Conservation (phyloP, 2,888 invertebrate species). For the Dermolepida albohirtum region DNA sequence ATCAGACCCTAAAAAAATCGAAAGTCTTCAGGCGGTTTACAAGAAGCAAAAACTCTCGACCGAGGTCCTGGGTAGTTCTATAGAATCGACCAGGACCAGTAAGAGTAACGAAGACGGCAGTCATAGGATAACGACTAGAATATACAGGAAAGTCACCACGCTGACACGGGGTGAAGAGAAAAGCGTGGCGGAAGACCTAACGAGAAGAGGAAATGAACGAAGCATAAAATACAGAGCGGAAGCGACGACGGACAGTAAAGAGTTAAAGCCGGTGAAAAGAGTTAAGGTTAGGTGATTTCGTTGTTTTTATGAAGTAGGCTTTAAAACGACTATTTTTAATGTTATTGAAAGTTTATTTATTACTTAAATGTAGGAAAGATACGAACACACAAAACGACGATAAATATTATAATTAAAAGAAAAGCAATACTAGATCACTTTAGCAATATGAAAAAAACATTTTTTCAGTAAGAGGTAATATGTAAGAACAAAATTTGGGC, state of each 20-base stretch:
- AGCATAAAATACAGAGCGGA: constrained; percentile 71
- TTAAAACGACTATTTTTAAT: too few species aligned
- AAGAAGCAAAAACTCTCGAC: constrained; percentile 86
- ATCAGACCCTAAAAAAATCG: constrained; percentile 59
- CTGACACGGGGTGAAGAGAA: constrained; percentile 88
- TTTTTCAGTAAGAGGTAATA: too few species aligned
- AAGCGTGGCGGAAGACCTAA: constrained; percentile 77
- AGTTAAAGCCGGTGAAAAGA: constrained; percentile 74
- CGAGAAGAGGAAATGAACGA: constrained; percentile 69
- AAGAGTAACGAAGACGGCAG: constrained; percentile 83
- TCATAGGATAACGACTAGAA: constrained; percentile 86
- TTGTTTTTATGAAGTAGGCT: background rate
- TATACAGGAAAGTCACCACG: constrained; percentile 89
- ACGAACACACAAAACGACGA: too few species aligned
- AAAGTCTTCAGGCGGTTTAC: constrained; percentile 80
- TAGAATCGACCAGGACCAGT: constrained; percentile 86
- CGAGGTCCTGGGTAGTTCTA: constrained; percentile 85
- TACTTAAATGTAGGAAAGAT: too few species aligned
- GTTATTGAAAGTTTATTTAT: too few species aligned
- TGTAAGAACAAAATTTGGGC: too few species aligned
- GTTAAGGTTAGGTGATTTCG: constrained; percentile 75
- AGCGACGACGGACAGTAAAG: constrained; percentile 66
- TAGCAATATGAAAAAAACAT: too few species aligned
- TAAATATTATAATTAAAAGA: too few species aligned
- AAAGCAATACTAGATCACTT: too few species aligned